Conservation (phyloP, 2,797 vertebrate genomes). For the Meriones psammophilus region DNA sequence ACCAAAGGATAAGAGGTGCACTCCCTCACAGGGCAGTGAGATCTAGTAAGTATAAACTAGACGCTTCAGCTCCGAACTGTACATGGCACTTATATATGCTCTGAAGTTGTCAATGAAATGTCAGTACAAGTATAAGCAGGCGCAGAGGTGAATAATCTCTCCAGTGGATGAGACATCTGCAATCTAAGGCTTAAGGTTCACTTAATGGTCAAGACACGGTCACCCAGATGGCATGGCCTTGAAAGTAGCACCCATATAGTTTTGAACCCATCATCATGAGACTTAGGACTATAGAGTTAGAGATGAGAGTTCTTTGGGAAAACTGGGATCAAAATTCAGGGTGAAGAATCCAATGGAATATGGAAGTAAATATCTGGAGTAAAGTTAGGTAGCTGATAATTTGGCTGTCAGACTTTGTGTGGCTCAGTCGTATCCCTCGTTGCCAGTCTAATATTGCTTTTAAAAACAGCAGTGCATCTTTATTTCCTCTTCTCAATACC, state of each 20-base stretch:
- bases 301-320: constrained; percentile 35
- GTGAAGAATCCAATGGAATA: constrained; percentile 29
- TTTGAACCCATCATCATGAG: constrained; percentile 9
- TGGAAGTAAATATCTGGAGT: constrained; percentile 47
- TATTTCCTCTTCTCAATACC: constrained; percentile 10
- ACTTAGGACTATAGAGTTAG: constrained; percentile 31
- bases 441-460: background rate
- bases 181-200: constrained; percentile 73
- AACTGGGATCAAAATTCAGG: background rate
- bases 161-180: background rate
- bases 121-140: background rate
- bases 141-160: background rate
- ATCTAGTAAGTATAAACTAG: constrained; percentile 13
- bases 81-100: background rate
- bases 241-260: constrained; percentile 62
- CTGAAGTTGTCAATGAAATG: background rate
- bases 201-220: constrained; percentile 54
- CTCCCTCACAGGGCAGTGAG: background rate
- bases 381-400: constrained; percentile 49
- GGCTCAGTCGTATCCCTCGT: background rate
- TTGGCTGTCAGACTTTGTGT: constrained; percentile 36
- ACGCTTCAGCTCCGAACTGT: background rate
- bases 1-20: background rate
- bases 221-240: constrained; percentile 46
- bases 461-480: constrained; percentile 10